Conservation (phyloP, 1,140 invertebrate genomes). For the Macrosteles quadrilineatus region DNA sequence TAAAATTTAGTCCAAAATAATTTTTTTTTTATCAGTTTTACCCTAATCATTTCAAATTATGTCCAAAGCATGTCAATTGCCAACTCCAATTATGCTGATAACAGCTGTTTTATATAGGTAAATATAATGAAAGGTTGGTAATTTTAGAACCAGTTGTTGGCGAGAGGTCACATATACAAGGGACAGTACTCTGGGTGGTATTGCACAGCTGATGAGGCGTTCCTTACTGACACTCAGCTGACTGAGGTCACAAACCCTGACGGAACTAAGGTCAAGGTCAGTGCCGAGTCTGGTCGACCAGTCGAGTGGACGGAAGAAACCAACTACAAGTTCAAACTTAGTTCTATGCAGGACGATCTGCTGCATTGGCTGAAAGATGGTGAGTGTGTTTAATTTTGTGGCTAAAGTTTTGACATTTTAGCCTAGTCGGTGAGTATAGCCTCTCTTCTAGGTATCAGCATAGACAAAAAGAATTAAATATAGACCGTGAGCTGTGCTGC, state of each 20-base stretch:
- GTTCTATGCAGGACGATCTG: constrained; percentile 74
- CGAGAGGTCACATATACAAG: constrained; percentile 79
- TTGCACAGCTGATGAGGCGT: constrained; percentile 90
- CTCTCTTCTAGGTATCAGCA: no score
- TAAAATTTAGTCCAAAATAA: no score
- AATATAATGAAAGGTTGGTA: constrained; percentile 34
- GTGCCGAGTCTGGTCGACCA: constrained; percentile 73
- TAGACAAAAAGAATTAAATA: no score
- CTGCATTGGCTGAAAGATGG: constrained; percentile 80
- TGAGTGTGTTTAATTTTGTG: constrained; percentile 47
- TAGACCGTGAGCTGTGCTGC: no score
- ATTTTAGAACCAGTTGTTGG: constrained; percentile 68
- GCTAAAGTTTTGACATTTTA: no score
- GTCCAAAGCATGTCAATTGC: no score
- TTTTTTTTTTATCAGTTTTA: no score
- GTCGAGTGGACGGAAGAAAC: constrained; percentile 93
- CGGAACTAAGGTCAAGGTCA: constrained; percentile 63
- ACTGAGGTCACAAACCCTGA: constrained; percentile 57
- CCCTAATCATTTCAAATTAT: no score
- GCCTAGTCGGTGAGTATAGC: no score
- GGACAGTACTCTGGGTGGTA: constrained; percentile 95
- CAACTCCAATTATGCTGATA: no score
- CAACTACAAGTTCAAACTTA: constrained; percentile 93
- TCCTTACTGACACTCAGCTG: constrained; percentile 79
- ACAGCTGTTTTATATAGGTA: no score